Conservation (phyloP, 2,797 vertebrate genomes). For the Phalloptychus januarius region DNA sequence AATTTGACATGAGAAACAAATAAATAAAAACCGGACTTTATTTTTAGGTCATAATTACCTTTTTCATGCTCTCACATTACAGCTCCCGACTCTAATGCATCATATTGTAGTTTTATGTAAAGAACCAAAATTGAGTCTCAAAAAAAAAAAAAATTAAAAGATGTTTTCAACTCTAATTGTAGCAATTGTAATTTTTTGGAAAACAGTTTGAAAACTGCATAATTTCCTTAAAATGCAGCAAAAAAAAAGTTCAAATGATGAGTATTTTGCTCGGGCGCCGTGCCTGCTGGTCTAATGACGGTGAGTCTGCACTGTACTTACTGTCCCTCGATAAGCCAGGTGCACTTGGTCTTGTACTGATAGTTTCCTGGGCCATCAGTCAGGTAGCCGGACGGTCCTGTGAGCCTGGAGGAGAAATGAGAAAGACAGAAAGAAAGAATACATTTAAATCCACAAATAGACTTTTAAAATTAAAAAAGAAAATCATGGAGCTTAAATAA, state of each 20-base stretch:
- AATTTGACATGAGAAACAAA: too few species aligned
- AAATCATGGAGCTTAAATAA: neutral
- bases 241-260: neutral
- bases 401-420: conserved; percentile 80
- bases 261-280: neutral
- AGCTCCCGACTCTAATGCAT: too few species aligned
- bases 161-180: neutral
- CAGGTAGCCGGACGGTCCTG: conserved; percentile 89
- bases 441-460: neutral
- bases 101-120: too few species aligned
- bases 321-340: conserved; percentile 97
- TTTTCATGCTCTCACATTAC: too few species aligned
- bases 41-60: too few species aligned
- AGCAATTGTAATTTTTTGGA: neutral
- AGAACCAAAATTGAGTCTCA: too few species aligned
- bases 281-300: neutral
- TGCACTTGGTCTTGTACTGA: conserved; percentile 98
- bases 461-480: too few species aligned
- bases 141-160: too few species aligned
- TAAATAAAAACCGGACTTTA: too few species aligned
- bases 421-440: neutral
- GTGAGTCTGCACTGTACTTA: conserved; percentile 74
- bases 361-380: conserved; percentile 97
- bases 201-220: neutral
- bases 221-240: neutral